Evolutionary conservation across 2,797 vertebrate genomes (phyloP), one percentile per base, ranked within the genome.

Genomic region (Onychomys arenicola): DNA sequence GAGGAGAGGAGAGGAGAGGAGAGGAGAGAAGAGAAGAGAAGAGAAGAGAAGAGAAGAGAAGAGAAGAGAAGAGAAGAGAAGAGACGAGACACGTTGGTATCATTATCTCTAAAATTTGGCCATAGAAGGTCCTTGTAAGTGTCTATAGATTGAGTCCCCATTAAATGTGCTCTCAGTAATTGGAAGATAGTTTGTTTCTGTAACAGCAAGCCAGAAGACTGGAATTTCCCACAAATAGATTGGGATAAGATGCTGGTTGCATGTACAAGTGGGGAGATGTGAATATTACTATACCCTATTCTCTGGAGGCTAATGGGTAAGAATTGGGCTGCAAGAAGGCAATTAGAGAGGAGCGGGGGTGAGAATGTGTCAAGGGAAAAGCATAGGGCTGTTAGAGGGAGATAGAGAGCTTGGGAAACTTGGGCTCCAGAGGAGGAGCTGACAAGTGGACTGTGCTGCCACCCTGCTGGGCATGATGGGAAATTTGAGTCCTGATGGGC

Each of bases 391-490:
- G 25, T 40, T 2, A 10, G 63, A 71, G 27, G 7, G 5, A 4
- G 49, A 59, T 5, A 21, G 0, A 6, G 17, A 37, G n/a, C 27
- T 2, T 0, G 12, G 29, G 86, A 63, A 37, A n/a, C 32, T 27
- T 78, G 43, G 46, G 27, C 23, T 59, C 29, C 14, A 19, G 29
- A 40, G n/a, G 27, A 1, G 37, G 25, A 78, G 16, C 32, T 69
- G 25, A 9, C 37, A 80, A 25, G 4, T 17, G 63, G 19, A 21
- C 27, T 61, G n/a, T 6, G 37, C 27, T 25, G 25, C 78, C 12
- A 11, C 32, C 34, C 59, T 67, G 90, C 81, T 80, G n/a, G 78
- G 55, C 19, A 88, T 12, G 12, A 55, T 40, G 11, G n/a, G 25
- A 87, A 55, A 43, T 8, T 1, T 0, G 10, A 90, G 34, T 59